Evolutionary conservation across 1,140 invertebrate genomes (phyloP).

Genomic region (Solen grandis): DNA sequence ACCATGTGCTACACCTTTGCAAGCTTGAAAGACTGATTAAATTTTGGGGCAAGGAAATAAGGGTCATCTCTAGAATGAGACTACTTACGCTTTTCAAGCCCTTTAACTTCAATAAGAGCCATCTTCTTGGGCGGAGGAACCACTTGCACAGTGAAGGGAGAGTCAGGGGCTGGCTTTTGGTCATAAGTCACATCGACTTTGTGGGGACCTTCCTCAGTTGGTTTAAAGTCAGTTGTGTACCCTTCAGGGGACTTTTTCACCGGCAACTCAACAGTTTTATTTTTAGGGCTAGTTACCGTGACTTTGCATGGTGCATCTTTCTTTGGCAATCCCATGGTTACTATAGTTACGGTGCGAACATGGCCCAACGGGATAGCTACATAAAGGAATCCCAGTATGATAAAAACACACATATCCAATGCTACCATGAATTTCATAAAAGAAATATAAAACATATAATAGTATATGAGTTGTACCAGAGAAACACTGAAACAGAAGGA

Average conservation of each 20-base stretch:
- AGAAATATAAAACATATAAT: too few relatives aligned
- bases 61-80: background rate
- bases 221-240: conserved; percentile 90
- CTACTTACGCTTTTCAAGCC: conserved; percentile 72
- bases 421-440: too few relatives aligned
- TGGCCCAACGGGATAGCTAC: conserved; percentile 74
- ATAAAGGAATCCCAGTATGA: conserved; percentile 27
- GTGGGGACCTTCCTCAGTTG: conserved; percentile 89
- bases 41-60: too few relatives aligned
- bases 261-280: conserved; percentile 84
- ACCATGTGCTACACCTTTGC: too few relatives aligned
- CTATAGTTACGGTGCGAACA: conserved; percentile 90
- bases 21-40: too few relatives aligned
- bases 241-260: conserved; percentile 85
- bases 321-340: conserved; percentile 85
- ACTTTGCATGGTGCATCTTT: conserved; percentile 86
- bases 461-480: too few relatives aligned
- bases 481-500: too few relatives aligned
- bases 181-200: conserved; percentile 87
- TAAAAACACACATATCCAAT: too few relatives aligned
- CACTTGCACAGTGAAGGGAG: conserved; percentile 87
- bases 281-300: conserved; percentile 77
- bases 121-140: background rate
- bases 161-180: conserved; percentile 90
- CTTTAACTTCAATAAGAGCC: conserved; percentile 87